Base-by-base conservation (phyloP, 1,140 invertebrate species). In the Meloidogyne exigua region DNA sequence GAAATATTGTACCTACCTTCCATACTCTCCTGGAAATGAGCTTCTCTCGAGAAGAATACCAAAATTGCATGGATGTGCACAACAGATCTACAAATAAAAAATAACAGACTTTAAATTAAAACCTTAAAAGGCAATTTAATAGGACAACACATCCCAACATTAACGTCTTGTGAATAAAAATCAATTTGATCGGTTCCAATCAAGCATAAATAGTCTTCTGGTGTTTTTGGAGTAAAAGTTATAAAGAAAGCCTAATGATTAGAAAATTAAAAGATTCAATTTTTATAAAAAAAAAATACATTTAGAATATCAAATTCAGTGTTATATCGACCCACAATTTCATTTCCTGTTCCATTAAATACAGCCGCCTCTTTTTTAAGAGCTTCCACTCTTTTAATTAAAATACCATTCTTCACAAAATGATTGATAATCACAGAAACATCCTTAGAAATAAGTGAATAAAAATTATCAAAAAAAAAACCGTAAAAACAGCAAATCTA, bases 271-370 rank as follows among this genome's bases (percentile, higher is more conserved):
- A 75, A 39, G 63, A 3, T 25, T 70, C 2, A 23, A 68, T 23
- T n/a, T 26, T 32, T 28, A 7, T 28, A 4, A 2, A 49, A 25
- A n/a, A 13, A 75, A 21, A 13, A 18, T 76, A 78, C 75, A 26
- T 77, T 78, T 65, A 78, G 39, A 28, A 78, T 64, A 15, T 78
- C 76, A 44, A 78, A 78, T 49, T 78, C 76, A 39, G 42, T n/a
- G 26, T 42, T 68, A 26, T 78, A 78, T 75, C 72, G 28, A 12
- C 28, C n/a, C 12, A 26, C n/a, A 42, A 78, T 65, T 68, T 49
- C 26, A 32, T 42, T 66, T 36, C 79, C 65, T 12, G 68, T 70
- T 12, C 78, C 66, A 26, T 39, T 25, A 15, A 63, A 79, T 39
- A 79, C 57, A 13, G 72, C 28, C 1, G 77, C 77, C 10, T 66